phyloP scores from a whole-genome alignment of 2,888 invertebrate species.

The Diabrotica balteata region DNA sequence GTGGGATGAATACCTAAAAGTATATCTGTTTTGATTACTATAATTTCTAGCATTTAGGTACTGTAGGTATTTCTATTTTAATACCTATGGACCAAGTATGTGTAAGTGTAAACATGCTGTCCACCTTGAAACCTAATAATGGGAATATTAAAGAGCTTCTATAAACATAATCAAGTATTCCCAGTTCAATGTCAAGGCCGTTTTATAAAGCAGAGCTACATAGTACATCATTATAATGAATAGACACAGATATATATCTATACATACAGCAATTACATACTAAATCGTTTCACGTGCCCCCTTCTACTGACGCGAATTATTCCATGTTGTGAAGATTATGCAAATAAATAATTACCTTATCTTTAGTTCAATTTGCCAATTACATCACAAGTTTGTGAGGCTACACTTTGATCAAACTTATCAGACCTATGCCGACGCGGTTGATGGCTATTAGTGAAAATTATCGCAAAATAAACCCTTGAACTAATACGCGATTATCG shows the following conservation, averaged over 20 bases:
- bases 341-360: conserved; percentile 1
- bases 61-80: too few species aligned
- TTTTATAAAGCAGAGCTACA: conserved; percentile 11
- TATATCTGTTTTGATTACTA: too few species aligned
- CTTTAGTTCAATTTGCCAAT: conserved; percentile 5
- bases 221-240: conserved; percentile 6
- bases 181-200: conserved; percentile 45
- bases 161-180: conserved; percentile 19
- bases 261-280: not conserved
- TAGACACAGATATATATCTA: conserved; percentile 9
- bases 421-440: not conserved
- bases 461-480: not conserved
- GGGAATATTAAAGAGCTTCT: conserved; percentile 10
- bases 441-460: not conserved
- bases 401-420: not conserved
- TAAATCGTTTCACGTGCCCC: conserved; percentile 10
- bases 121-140: conserved; percentile 45
- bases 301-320: not conserved
- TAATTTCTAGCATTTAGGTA: too few species aligned
- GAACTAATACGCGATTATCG: too few species aligned
- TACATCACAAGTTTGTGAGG: conserved; percentile 9
- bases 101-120: conserved; percentile 39
- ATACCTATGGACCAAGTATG: too few species aligned
- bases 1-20: too few species aligned
- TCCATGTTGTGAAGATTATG: too few species aligned